A percentile compares a stretch with the other conserved stretches of the same genome.
These are phyloP conservation scores for Meandrina meandrites DNA, from an alignment of 92 coral and sea anemone genomes.

Conservation along the genomic window DNA sequence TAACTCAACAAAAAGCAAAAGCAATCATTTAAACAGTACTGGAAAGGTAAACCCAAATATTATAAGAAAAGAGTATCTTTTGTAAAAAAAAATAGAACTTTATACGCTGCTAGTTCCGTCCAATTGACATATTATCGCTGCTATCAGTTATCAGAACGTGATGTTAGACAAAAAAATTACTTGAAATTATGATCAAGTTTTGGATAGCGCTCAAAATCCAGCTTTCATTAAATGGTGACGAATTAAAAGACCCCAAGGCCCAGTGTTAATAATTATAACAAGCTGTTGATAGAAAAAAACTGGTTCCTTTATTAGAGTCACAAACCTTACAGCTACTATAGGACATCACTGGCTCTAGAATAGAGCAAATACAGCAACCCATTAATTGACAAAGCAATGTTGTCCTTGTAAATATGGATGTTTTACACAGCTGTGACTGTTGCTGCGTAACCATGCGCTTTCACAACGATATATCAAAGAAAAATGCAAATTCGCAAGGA, in stretches of 20 bases:
- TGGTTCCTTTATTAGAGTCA: background rate
- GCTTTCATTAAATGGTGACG: too few species aligned
- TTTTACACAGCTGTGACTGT: constrained; percentile 51
- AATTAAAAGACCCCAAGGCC: too few species aligned
- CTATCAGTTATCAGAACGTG: too few species aligned
- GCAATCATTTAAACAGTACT: background rate
- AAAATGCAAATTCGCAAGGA: constrained; percentile 15
- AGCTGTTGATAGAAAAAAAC: background rate
- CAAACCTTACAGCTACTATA: background rate
- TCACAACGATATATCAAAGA: background rate
- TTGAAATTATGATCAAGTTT: too few species aligned
- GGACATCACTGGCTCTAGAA: background rate
- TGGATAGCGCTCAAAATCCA: too few species aligned
- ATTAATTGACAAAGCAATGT: background rate
- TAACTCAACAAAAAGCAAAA: background rate
- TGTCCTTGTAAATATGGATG: constrained; percentile 34
- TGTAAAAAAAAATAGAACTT: too few species aligned
- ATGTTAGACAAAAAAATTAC: too few species aligned
- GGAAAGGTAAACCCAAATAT: background rate
- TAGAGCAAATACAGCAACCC: background rate
- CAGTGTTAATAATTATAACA: too few species aligned
- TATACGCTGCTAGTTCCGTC: too few species aligned
- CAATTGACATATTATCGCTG: too few species aligned
- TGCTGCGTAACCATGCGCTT: constrained; percentile 31
- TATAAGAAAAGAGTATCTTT: background rate